phyloP scores from a whole-genome alignment of 1,140 invertebrate species.

The Hirudo medicinalis region DNA sequence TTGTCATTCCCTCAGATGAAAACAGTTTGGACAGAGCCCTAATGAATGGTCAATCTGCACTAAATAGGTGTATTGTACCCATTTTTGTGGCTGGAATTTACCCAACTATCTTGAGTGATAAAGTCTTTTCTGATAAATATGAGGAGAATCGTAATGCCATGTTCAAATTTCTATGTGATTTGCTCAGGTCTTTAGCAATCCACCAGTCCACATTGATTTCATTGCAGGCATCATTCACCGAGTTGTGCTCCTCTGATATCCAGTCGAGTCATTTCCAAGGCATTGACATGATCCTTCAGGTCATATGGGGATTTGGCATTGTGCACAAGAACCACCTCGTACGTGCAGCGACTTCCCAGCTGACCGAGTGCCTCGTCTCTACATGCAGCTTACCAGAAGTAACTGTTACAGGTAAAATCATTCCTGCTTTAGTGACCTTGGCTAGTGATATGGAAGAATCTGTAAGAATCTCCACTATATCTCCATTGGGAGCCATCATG shows the following conservation, averaged over 20 bases:
- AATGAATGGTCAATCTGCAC: slow-evolving; percentile 29
- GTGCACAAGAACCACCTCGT: slow-evolving; percentile 52
- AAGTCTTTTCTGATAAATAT: slow-evolving; percentile 31
- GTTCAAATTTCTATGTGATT: slow-evolving; percentile 40
- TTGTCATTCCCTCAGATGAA: slow-evolving; percentile 20
- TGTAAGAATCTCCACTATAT: slow-evolving; percentile 52
- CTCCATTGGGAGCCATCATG: slow-evolving; percentile 52
- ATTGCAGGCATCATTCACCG: slow-evolving; percentile 47
- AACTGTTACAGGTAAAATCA: slow-evolving; percentile 48
- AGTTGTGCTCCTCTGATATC: slow-evolving; percentile 30
- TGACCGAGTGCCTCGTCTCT: slow-evolving; percentile 48
- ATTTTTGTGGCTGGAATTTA: slow-evolving; percentile 46
- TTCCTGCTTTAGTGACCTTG: slow-evolving; percentile 57
- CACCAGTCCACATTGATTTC: slow-evolving; percentile 46
- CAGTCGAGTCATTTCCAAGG: background rate
- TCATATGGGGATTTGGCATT: slow-evolving; percentile 55
- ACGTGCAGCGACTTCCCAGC: slow-evolving; percentile 46
- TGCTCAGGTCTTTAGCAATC: slow-evolving; percentile 45
- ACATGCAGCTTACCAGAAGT: slow-evolving; percentile 48
- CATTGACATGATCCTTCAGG: slow-evolving; percentile 15
- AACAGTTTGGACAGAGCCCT: slow-evolving; percentile 13
- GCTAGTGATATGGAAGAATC: slow-evolving; percentile 54
- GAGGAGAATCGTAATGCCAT: slow-evolving; percentile 42
- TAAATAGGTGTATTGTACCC: slow-evolving; percentile 46
- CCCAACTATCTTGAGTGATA: slow-evolving; percentile 35